Percentiles rank a stretch among this genome's conserved stretches.
Evolutionary conservation across 2,113 vertebrate species (phyloP).

Genomic region (Gopherus evgoodei): DNA sequence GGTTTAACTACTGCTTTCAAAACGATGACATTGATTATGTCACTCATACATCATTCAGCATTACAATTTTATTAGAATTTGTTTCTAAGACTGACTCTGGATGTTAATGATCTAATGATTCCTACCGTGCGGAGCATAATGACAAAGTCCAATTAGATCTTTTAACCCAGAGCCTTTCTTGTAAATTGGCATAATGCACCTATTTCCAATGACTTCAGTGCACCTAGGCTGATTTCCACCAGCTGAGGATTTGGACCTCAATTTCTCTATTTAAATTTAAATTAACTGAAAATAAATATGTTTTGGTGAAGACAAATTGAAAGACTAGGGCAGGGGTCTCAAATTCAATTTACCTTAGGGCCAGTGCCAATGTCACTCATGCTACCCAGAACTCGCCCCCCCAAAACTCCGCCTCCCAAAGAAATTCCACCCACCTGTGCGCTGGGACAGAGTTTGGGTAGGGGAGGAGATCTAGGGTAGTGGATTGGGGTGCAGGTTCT

Average conservation of each 20-base stretch:
- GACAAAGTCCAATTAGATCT: background rate
- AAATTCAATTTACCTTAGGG: too few species aligned
- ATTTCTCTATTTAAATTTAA: background rate
- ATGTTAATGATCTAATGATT: background rate
- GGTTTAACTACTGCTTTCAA: slow-evolving; percentile 38
- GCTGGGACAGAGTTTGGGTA: too few species aligned
- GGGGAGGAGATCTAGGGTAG: too few species aligned
- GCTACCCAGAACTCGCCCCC: too few species aligned
- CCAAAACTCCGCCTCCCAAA: too few species aligned
- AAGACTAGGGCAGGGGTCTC: background rate
- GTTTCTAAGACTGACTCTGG: background rate
- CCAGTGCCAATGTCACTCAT: too few species aligned
- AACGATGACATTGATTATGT: slow-evolving; percentile 20
- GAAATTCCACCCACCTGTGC: too few species aligned
- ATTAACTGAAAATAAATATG: background rate
- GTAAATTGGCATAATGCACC: background rate
- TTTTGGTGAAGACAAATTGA: background rate
- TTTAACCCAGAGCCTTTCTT: background rate
- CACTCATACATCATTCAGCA: background rate
- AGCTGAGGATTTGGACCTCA: background rate
- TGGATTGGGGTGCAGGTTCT: too few species aligned
- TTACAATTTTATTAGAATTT: background rate
- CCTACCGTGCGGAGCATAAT: background rate
- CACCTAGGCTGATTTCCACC: background rate
- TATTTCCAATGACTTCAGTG: background rate